Evolutionary conservation across 2,797 vertebrate genomes (phyloP), one percentile per base, ranked within the genome.

Genomic region (Alosa sapidissima): DNA sequence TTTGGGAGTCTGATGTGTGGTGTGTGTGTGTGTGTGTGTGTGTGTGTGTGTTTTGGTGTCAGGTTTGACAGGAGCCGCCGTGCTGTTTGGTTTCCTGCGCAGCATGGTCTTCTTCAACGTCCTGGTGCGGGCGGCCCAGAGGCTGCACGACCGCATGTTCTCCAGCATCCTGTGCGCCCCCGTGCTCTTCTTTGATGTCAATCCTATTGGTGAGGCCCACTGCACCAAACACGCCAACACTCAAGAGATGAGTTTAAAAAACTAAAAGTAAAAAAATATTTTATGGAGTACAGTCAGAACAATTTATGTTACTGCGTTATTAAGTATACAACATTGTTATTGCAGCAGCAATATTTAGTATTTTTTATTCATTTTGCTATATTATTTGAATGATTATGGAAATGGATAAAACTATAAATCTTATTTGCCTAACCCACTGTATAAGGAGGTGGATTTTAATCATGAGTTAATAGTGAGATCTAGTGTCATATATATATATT

Each of bases 61-160:
- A 99, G 97, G 97, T 92, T 93, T 98, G 89, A 98, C 97, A 0
- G 90, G 88, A 82, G 91, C 94, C 86, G 95, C 96, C 0, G 93
- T 98, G 82, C 51, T 97, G 6, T 97, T 97, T 84, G 97, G 96
- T 85, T 93, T 97, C 91, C 86, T 94, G 10, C 94, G 96, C 86
- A 95, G 93, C 85, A 91, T 99, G 84, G 72, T 98, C 83, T 92
- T 96, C 47, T 98, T 99, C 91, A 94, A 96, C 2, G 92, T 97
- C 84, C 94, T 98, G 24, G 97, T 99, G 89, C 95, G 90, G 86
- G 95, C 97, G 51, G 94, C 97, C 33, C 96, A 97, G 89, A 94
- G 89, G 16, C 94, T 98, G 48, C 98, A 98, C 89, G 91, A 92
- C 89, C 86, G 81, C 89, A 94, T 95, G 93, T 95, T 95, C 83